Evolutionary conservation across 2,113 vertebrate genomes (phyloP), one percentile per base, ranked within the genome.

Genomic region (Mesembrinibis cayennensis): DNA sequence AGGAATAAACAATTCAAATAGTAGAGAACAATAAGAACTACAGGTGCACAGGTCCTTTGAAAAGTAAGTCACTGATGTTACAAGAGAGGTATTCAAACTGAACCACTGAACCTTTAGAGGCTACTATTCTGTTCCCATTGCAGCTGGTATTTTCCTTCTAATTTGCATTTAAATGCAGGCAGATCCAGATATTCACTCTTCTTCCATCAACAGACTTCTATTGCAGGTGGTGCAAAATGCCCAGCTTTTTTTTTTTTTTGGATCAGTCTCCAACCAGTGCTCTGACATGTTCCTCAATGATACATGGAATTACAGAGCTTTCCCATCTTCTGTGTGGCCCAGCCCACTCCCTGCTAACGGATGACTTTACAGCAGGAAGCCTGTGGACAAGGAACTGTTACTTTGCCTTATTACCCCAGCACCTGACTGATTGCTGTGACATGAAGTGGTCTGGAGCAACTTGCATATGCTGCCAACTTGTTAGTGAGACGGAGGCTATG

Each of bases 121-220:
- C 82, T 73, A 87, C 84, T 80, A 21, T 69, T 95, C 93, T 87
- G 58, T 34, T 97, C 84, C 89, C 73, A 80, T 42, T 95, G 89
- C 81, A 95, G 91, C 84, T 97, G 81, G 73, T 95, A 92, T 89
- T 96, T 97, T 89, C 71, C 18, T 92, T 82, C 61, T 82, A 58
- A 94, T 97, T 96, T 95, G 66, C 87, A 97, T 95, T 93, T 89
- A 91, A 94, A 89, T 73, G 22, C 55, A 49, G 38, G 25, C 49
- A 65, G 53, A 93, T 87, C 81, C 81, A 95, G 66, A 89, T 55
- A 95, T 14, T 93, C 87, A 87, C 61, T 82, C 70, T 85, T 89
- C 81, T 85, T 94, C 89, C 77, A 77, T 34, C 87, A 77, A 94
- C 36, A 89, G 49, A 16, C 22, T 85, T 91, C 80, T 92, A 23